Evolutionary conservation across 2,888 invertebrate genomes (phyloP), one percentile per base, ranked within the genome.

Genomic region (Limulus polyphemus): DNA sequence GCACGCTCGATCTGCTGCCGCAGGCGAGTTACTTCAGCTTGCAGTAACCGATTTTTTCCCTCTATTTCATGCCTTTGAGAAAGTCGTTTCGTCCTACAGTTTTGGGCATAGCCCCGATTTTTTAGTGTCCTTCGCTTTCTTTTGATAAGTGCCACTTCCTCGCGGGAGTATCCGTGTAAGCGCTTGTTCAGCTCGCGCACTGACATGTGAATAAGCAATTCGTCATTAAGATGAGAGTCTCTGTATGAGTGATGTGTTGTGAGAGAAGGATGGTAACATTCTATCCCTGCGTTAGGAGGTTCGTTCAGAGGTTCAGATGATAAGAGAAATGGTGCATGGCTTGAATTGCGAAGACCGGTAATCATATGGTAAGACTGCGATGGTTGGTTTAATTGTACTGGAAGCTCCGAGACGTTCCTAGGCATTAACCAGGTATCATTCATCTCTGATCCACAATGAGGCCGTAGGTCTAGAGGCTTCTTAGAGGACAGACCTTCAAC

Each of bases 71-170:
- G 87, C 9, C 90, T 83, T 76, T 94, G 94, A 74, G 89, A 88
- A 65, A 93, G 79, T 58, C 95, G 81, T 79, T 95, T 95, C 73
- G 90, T 90, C 69, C 95, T 86, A 75, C 95, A 97, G 77, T 94
- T 95, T 77, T 95, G 95, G 62, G 95, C 95, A 79, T 97, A 95
- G 10, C 92, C 92, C 5, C 94, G 84, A 77, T 95, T 95, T 79
- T 97, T 97, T 52, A 97, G 79, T 52, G 95, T 97, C 70, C 95
- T 83, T 57, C 95, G 81, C 77, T 93, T 95, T 78, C 94, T 94
- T 79, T 95, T 97, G 69, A 94, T 80, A 63, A 88, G 83, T 54
- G 88, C 85, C 56, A 94, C 89, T 75, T 91, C 90, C 74, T 94
- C 94, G 59, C 92, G 83, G 0, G 93, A 89, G 74, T 86, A 88